Percentiles rank a stretch among this genome's conserved stretches.
Conservation (phyloP, 1,140 invertebrate species). For the Protaetia brevitarsis region DNA sequence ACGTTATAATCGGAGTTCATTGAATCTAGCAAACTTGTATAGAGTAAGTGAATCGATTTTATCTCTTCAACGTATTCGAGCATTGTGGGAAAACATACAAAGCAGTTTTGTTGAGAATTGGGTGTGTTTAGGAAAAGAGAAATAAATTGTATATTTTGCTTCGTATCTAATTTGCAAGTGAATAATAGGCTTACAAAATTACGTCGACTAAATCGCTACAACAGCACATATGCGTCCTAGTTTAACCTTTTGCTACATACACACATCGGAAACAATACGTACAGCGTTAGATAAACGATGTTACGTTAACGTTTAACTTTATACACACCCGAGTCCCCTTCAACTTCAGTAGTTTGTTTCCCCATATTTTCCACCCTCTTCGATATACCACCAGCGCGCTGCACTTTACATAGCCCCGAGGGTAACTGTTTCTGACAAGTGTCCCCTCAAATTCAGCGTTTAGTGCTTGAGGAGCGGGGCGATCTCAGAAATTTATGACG, state of each 20-base stretch:
- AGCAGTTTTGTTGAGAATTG: too few relatives aligned
- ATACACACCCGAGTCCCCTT: background rate
- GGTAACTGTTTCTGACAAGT: slow-evolving; percentile 16
- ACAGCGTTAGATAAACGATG: background rate
- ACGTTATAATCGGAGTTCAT: too few relatives aligned
- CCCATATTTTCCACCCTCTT: background rate
- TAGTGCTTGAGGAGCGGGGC: background rate
- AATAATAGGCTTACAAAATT: too few relatives aligned
- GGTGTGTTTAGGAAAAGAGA: too few relatives aligned
- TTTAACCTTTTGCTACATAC: background rate
- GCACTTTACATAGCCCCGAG: slow-evolving; percentile 12
- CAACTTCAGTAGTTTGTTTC: background rate
- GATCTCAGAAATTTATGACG: background rate
- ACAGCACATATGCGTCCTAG: background rate
- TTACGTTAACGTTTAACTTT: slow-evolving; percentile 3
- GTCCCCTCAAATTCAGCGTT: slow-evolving; percentile 3
- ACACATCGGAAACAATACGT: slow-evolving; percentile 2
- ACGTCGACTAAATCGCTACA: too few relatives aligned
- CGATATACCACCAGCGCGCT: background rate
- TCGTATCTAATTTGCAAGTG: too few relatives aligned
- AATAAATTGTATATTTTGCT: too few relatives aligned
- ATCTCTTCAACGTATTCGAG: too few relatives aligned
- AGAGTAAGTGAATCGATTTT: too few relatives aligned
- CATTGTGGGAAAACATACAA: too few relatives aligned
- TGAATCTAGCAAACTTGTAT: too few relatives aligned